Percentiles rank a stretch among this genome's conserved stretches.
phyloP scores from a whole-genome alignment of 2,113 vertebrate species.

The Podilymbus podiceps region DNA sequence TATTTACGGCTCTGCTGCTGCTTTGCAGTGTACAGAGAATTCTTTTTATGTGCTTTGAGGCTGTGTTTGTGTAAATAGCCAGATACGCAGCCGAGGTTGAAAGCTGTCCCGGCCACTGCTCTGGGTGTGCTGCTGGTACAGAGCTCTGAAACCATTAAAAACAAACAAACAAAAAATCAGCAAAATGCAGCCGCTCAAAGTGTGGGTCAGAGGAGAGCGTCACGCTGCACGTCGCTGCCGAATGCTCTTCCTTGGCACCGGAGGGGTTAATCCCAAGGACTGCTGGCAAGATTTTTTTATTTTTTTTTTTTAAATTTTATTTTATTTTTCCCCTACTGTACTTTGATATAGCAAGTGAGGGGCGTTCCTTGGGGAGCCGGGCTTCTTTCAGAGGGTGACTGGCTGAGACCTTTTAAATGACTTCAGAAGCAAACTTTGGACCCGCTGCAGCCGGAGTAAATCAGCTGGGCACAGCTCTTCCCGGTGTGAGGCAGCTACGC shows the following conservation, averaged over 20 bases:
- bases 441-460: neutral
- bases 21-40: neutral
- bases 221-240: neutral
- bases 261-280: neutral
- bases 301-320: fast-evolving
- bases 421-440: neutral
- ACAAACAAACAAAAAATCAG: neutral
- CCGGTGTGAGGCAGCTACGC: neutral
- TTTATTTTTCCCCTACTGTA: fast-evolving
- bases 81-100: neutral
- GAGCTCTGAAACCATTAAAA: neutral
- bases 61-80: neutral
- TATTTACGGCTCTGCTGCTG: neutral
- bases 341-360: neutral
- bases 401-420: neutral
- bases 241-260: fast-evolving
- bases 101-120: neutral
- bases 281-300: neutral
- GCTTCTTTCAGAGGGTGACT: neutral
- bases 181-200: neutral
- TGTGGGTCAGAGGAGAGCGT: neutral
- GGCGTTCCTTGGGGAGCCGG: neutral
- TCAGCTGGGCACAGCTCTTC: neutral
- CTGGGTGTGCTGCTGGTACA: neutral
- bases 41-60: neutral